These are phyloP conservation scores for Alcedo atthis DNA, from an alignment of 2,797 vertebrate genomes.

Conservation along the genomic window DNA sequence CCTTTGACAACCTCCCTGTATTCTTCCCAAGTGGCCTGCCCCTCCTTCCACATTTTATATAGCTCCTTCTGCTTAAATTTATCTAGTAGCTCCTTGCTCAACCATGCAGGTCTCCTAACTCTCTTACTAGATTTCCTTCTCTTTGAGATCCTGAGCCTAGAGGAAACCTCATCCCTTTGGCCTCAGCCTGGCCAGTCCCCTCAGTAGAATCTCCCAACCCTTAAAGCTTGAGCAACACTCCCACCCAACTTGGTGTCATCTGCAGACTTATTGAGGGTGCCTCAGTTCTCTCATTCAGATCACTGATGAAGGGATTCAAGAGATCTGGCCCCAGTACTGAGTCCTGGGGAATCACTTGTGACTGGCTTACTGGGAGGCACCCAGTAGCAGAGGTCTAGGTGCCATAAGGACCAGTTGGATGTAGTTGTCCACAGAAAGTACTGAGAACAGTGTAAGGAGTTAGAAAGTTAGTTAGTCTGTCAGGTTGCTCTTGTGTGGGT, in stretches of 20 bases:
- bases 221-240: neutral
- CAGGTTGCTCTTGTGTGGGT: slow-evolving; percentile 52
- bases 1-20: too few relatives aligned
- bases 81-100: too few relatives aligned
- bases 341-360: neutral
- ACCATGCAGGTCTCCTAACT: too few relatives aligned
- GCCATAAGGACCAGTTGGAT: neutral
- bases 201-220: neutral
- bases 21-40: too few relatives aligned
- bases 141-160: too few relatives aligned
- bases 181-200: neutral
- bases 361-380: neutral
- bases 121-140: too few relatives aligned
- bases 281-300: neutral
- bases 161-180: neutral
- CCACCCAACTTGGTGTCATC: neutral
- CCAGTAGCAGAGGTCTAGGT: neutral
- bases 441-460: slow-evolving; percentile 24
- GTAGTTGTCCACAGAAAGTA: neutral
- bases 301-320: neutral
- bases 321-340: neutral
- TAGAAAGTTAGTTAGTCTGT: slow-evolving; percentile 40
- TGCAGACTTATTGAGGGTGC: neutral
- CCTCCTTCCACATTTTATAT: too few relatives aligned
- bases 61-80: too few relatives aligned